These are phyloP conservation scores for Scaptomyza montana DNA, from an alignment of 1,140 invertebrate species.

Conservation along the genomic window DNA sequence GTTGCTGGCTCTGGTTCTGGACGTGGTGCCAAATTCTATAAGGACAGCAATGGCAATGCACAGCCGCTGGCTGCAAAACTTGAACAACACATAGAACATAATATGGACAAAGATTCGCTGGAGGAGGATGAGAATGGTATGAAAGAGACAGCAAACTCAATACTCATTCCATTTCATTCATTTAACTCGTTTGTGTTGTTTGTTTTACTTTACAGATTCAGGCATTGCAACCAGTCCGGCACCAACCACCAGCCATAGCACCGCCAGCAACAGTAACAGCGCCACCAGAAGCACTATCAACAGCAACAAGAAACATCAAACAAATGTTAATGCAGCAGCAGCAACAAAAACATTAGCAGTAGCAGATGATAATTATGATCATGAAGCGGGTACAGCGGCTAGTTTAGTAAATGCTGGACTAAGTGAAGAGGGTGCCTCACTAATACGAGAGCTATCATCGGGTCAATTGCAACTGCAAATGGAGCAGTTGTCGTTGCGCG, in stretches of 20 bases:
- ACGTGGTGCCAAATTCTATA: slow-evolving; percentile 53
- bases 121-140: slow-evolving; percentile 82
- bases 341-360: slow-evolving; percentile 10
- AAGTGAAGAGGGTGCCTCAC: slow-evolving; percentile 69
- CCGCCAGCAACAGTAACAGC: slow-evolving; percentile 12
- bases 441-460: slow-evolving; percentile 63
- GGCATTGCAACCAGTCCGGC: slow-evolving; percentile 82
- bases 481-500: slow-evolving; percentile 31
- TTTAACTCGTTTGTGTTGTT: no score
- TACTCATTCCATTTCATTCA: background rate
- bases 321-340: background rate
- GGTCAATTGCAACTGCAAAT: slow-evolving; percentile 32
- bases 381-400: slow-evolving; percentile 11
- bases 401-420: slow-evolving; percentile 64
- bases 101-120: slow-evolving; percentile 85
- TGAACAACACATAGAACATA: no score
- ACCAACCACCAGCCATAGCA: slow-evolving; percentile 35
- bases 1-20: slow-evolving; percentile 54
- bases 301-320: slow-evolving; percentile 1
- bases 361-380: background rate
- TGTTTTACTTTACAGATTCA: slow-evolving; percentile 56
- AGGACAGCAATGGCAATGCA: slow-evolving; percentile 77
- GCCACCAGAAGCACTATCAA: no score
- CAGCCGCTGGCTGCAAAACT: slow-evolving; percentile 33
- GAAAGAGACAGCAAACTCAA: slow-evolving; percentile 4